Percentiles rank a stretch among this genome's conserved stretches.
phyloP scores from a whole-genome alignment of 2,797 vertebrate species.

The Lagorchestes hirsutus region DNA sequence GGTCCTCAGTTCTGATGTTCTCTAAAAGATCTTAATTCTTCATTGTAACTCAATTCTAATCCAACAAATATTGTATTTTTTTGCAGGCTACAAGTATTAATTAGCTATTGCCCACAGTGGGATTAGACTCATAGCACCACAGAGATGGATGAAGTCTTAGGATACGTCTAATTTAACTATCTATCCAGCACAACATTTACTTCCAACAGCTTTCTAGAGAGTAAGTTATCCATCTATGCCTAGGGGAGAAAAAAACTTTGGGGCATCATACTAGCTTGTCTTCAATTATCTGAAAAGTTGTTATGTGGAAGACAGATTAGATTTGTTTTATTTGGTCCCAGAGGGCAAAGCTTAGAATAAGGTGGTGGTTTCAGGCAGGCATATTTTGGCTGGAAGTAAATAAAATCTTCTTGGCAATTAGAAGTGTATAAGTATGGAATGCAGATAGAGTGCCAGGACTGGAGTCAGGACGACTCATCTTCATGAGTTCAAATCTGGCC shows the following conservation, averaged over 20 bases:
- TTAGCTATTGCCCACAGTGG: background rate
- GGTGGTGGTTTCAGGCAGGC: background rate
- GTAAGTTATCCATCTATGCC: background rate
- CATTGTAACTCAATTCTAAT: background rate
- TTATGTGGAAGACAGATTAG: background rate
- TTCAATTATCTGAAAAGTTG: background rate
- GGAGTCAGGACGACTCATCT: background rate
- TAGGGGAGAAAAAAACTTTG: background rate
- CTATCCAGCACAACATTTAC: background rate
- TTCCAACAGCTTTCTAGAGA: background rate
- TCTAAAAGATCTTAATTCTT: background rate
- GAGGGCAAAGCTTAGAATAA: background rate
- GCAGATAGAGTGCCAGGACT: background rate
- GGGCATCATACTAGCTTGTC: background rate
- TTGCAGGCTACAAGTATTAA: background rate
- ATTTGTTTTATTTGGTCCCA: background rate
- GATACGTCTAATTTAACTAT: background rate
- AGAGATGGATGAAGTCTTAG: background rate
- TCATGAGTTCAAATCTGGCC: background rate
- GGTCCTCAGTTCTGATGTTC: background rate
- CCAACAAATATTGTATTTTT: background rate
- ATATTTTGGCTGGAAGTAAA: background rate
- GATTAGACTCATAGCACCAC: background rate
- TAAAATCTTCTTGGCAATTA: background rate
- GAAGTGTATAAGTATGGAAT: background rate